Base-by-base conservation (phyloP, 2,797 vertebrate genomes). In the Rhinoraja longicauda region DNA sequence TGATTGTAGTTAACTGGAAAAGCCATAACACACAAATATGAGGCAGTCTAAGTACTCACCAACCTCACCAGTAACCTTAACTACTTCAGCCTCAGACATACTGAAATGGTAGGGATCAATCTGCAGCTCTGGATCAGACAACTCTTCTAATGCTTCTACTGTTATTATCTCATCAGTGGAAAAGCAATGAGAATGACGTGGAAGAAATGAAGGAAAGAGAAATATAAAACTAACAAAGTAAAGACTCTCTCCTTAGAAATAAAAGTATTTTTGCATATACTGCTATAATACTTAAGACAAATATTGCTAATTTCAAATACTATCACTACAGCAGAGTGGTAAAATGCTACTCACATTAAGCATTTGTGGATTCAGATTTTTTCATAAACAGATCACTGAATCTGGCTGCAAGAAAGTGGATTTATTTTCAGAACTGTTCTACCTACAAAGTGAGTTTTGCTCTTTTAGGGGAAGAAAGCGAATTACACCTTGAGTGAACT, bases 1-100 rank as follows among this genome's bases (percentile, higher is more conserved):
- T 75, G 39, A 4, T 17, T 26, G 26, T 75, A 29, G 59, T 88
- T 45, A 75, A 92, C 26, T 17, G n/a, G 10, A 72, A 53, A n/a
- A 92, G 70, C 70, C 45, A 26, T 29, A 73, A 53, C 39, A 73
- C 15, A 92, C 26, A 92, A 70, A n/a, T 57, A 53, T 9, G 17
- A 53, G 67, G 70, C 90, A 92, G 67, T 57, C 17, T n/a, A 67
- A 92, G 90, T 92, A 93, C 88, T 93, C 93, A 93, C 93, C 73
- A 93, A 90, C 73, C 86, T 93, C 86, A 90, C 75, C 93, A 93
- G 90, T 77, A 93, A 73, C 75, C 84, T 92, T 10, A 78, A 73
- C 93, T 93, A 93, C 79, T 90, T 93, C 88, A 81, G 93, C 26
- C 36, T 92, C 73, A 92, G 88, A 91, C 36, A 93, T 64, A n/a